A percentile compares a stretch with the other conserved stretches of the same genome.
phyloP scores from a whole-genome alignment of 2,797 vertebrate species.

The Coregonus suidteri region DNA sequence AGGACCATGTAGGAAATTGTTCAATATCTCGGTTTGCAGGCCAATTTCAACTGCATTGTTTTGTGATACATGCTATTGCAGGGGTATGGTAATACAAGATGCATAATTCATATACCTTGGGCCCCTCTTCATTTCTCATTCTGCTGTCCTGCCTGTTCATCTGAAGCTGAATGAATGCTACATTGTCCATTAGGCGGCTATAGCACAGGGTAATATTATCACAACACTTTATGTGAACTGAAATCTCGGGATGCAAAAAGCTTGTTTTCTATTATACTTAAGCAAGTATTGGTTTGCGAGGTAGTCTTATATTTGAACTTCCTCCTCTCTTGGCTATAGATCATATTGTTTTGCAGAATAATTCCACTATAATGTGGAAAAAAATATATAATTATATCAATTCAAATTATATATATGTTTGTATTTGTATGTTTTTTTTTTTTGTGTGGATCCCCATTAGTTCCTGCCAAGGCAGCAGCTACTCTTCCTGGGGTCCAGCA shows the following conservation, averaged over 20 bases:
- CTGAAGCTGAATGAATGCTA: slow-evolving; percentile 86
- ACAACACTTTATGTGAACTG: slow-evolving; percentile 73
- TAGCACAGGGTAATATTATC: slow-evolving; percentile 78
- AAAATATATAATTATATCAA: too few relatives aligned
- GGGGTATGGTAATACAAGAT: slow-evolving; percentile 79
- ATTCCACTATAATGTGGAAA: slow-evolving; percentile 16
- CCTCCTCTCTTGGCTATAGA: neutral
- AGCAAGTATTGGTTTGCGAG: slow-evolving; percentile 53
- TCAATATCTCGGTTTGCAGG: slow-evolving; percentile 84
- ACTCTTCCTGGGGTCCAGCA: too few relatives aligned
- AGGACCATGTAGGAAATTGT: slow-evolving; percentile 92
- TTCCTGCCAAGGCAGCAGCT: too few relatives aligned
- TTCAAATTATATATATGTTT: too few relatives aligned
- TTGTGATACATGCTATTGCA: slow-evolving; percentile 77
- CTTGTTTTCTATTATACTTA: slow-evolving; percentile 59
- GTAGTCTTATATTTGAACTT: slow-evolving; percentile 19
- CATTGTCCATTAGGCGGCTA: slow-evolving; percentile 81
- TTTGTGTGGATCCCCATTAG: too few relatives aligned
- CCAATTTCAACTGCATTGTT: slow-evolving; percentile 86
- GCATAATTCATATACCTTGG: slow-evolving; percentile 91
- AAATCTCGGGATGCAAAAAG: slow-evolving; percentile 66
- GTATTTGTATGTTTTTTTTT: too few relatives aligned
- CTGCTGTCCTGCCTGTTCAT: slow-evolving; percentile 86
- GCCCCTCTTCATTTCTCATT: slow-evolving; percentile 69
- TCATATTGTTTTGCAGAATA: slow-evolving; percentile 33